Conservation (phyloP, 1,140 invertebrate species). For the Drosophila fuyamai region DNA sequence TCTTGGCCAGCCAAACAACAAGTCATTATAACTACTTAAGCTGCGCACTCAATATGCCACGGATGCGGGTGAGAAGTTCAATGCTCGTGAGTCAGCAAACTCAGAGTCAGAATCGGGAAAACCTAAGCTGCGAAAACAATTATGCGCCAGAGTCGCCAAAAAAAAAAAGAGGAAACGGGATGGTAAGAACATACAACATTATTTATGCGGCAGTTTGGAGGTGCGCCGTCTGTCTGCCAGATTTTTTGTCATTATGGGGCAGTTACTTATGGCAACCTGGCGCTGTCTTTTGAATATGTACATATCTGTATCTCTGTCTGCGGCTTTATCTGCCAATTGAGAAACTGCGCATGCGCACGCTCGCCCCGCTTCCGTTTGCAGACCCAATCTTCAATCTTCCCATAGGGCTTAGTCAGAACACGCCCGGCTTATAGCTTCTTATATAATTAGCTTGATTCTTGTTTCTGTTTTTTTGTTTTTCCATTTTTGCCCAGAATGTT, state of each 20-base stretch:
- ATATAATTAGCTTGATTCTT: conserved; percentile 64
- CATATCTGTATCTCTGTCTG: conserved; percentile 35
- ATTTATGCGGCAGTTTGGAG: conserved; percentile 66
- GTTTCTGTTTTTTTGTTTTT: background rate
- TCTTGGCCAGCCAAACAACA: conserved; percentile 46
- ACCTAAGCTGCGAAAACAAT: conserved; percentile 61
- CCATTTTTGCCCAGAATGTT: conserved; percentile 15
- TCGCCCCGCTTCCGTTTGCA: conserved; percentile 64
- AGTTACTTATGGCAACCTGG: conserved; percentile 50
- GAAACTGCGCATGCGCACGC: conserved; percentile 73
- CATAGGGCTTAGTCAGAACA: conserved; percentile 43
- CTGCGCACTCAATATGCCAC: conserved; percentile 51
- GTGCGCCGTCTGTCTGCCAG: conserved; percentile 45
- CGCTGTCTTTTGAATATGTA: conserved; percentile 51
- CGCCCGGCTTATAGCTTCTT: conserved; percentile 41
- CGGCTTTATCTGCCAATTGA: conserved; percentile 70
- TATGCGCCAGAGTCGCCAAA: conserved; percentile 66
- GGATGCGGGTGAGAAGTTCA: conserved; percentile 77
- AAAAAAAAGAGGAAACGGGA: conserved; percentile 16
- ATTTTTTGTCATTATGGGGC: conserved; percentile 54
- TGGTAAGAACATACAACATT: conserved; percentile 33
- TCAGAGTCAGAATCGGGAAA: conserved; percentile 32
- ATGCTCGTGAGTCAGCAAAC: conserved; percentile 72
- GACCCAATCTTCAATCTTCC: conserved; percentile 30
- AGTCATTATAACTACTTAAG: conserved; percentile 81